These are phyloP conservation scores for Asbolus verrucosus DNA, from an alignment of 1,140 invertebrate species.

Conservation along the genomic window DNA sequence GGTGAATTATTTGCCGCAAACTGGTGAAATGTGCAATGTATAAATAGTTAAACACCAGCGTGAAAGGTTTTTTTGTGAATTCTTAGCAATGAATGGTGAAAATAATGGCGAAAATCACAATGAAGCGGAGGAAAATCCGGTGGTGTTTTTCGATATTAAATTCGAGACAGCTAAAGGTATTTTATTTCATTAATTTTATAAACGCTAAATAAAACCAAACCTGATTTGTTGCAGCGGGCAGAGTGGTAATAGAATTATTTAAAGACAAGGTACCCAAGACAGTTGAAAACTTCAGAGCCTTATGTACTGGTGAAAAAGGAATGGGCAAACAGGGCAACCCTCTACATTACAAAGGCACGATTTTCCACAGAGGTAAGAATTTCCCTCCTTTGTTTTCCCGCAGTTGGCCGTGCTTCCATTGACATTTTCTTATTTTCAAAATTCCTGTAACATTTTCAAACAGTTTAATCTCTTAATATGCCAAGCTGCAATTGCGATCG, in stretches of 20 bases:
- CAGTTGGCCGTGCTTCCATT: conserved; percentile 1
- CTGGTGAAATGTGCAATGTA: too few species aligned
- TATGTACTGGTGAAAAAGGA: conserved; percentile 91
- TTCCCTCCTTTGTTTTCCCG: background rate
- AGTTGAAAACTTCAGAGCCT: conserved; percentile 89
- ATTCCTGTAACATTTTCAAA: conserved; percentile 12
- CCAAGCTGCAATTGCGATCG: conserved; percentile 5
- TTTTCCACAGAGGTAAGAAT: conserved; percentile 79
- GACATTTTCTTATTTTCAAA: conserved; percentile 33
- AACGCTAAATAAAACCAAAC: conserved; percentile 32
- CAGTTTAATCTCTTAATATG: background rate
- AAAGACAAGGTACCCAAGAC: conserved; percentile 91
- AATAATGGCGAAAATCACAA: conserved; percentile 8
- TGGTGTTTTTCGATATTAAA: conserved; percentile 57
- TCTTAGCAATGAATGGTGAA: conserved; percentile 4
- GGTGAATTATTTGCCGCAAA: too few species aligned
- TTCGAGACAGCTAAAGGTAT: conserved; percentile 57
- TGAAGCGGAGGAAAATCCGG: conserved; percentile 10
- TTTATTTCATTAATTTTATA: conserved; percentile 46
- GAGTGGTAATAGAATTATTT: conserved; percentile 84
- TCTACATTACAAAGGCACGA: conserved; percentile 80
- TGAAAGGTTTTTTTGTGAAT: too few species aligned
- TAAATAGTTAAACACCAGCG: too few species aligned
- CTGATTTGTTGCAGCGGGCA: conserved; percentile 73
- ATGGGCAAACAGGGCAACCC: conserved; percentile 75